phyloP scores from a whole-genome alignment of 1,140 invertebrate genomes.

The Chymomyza costata region DNA sequence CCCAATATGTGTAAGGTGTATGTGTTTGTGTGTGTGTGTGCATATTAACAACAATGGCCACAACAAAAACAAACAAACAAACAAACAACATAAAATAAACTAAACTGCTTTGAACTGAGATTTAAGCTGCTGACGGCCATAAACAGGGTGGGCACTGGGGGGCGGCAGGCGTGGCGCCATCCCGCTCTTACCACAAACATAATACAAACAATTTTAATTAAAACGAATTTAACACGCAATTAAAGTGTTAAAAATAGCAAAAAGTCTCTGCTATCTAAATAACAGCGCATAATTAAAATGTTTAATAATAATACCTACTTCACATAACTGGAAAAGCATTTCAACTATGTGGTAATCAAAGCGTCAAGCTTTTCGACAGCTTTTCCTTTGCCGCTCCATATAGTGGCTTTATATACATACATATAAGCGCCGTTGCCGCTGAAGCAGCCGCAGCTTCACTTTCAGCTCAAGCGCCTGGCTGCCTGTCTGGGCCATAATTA shows the following conservation, averaged over 20 bases:
- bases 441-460: slow-evolving; percentile 39
- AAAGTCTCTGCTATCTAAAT: slow-evolving; percentile 4
- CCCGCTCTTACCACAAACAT: slow-evolving; percentile 20
- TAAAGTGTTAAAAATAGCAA: slow-evolving; percentile 37
- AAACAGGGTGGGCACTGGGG: slow-evolving; percentile 12
- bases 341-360: slow-evolving; percentile 31
- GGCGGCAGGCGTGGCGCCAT: not conserved
- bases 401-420: too few relatives aligned
- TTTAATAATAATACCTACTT: slow-evolving; percentile 41
- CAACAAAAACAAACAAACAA: slow-evolving; percentile 31
- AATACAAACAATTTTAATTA: slow-evolving; percentile 64
- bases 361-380: slow-evolving; percentile 6
- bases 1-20: too few relatives aligned
- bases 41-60: slow-evolving; percentile 32
- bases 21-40: too few relatives aligned
- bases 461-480: slow-evolving; percentile 20
- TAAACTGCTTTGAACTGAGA: slow-evolving; percentile 55
- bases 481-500: slow-evolving; percentile 32
- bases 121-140: slow-evolving; percentile 18
- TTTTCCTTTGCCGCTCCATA: slow-evolving; percentile 22
- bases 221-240: slow-evolving; percentile 66
- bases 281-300: slow-evolving; percentile 19
- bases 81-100: slow-evolving; percentile 40
- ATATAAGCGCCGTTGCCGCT: too few relatives aligned
- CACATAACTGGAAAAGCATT: slow-evolving; percentile 28